Evolutionary conservation across 2,888 invertebrate species (phyloP).

Genomic region (Drosophila trichaetosa): DNA sequence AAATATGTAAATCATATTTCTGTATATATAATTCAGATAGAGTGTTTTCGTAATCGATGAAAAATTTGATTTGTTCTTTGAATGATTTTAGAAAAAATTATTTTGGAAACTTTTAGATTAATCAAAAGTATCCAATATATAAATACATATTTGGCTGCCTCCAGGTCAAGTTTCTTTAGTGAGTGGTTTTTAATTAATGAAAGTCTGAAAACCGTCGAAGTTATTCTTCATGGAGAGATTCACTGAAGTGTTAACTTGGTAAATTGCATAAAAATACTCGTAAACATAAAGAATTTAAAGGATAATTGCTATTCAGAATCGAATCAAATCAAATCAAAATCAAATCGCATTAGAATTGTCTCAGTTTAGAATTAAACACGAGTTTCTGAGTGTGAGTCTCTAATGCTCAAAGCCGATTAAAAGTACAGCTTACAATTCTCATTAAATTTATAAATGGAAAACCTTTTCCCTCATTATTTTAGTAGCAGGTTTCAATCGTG

Average conservation of each 20-base stretch:
- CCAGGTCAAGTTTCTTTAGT: neutral
- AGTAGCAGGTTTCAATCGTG: slow-evolving; percentile 7
- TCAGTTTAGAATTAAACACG: neutral
- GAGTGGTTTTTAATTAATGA: neutral
- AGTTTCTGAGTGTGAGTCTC: neutral
- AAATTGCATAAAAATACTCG: neutral
- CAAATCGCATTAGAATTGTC: neutral
- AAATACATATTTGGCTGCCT: neutral
- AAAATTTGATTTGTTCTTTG: neutral
- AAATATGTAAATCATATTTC: slow-evolving; percentile 3
- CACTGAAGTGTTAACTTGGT: neutral
- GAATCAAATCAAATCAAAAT: neutral
- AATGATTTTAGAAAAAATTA: neutral
- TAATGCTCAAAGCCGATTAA: neutral
- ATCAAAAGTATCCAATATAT: neutral
- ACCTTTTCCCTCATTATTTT: neutral
- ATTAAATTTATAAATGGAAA: neutral
- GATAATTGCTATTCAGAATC: neutral
- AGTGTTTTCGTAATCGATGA: slow-evolving; percentile 2
- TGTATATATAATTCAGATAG: neutral
- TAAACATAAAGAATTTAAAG: neutral
- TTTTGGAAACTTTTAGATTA: neutral
- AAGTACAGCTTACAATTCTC: neutral
- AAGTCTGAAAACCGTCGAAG: neutral
- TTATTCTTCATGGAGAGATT: neutral